These are phyloP conservation scores for Pluvianellus socialis DNA, from an alignment of 2,113 vertebrate species.

Conservation along the genomic window DNA sequence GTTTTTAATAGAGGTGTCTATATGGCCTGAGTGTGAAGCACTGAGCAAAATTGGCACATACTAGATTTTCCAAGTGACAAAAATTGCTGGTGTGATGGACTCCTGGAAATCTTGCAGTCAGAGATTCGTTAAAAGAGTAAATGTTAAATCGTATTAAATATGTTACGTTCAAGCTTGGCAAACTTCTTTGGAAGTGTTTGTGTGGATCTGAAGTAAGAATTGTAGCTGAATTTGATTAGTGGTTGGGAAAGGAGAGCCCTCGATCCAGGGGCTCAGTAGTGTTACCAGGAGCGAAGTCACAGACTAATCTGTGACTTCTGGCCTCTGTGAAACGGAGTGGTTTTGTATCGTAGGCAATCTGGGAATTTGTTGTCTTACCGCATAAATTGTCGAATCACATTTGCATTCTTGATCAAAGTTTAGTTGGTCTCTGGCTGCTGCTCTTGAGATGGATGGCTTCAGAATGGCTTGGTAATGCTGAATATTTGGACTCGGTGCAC, in stretches of 20 bases:
- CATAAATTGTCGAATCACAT: neutral
- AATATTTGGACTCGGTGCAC: neutral
- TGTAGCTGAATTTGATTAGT: neutral
- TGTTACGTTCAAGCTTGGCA: neutral
- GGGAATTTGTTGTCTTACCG: neutral
- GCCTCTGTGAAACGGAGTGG: neutral
- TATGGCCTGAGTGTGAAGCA: neutral
- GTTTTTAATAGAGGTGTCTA: neutral
- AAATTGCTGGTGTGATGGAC: neutral
- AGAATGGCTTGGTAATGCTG: neutral
- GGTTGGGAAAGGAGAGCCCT: neutral
- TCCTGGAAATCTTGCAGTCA: neutral
- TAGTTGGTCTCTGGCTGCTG: slow-evolving; percentile 61
- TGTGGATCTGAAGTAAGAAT: slow-evolving; percentile 9
- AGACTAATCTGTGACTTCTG: neutral
- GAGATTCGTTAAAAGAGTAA: neutral
- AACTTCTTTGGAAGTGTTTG: neutral
- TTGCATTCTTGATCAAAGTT: neutral
- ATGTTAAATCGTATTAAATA: accelerated
- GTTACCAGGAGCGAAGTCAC: neutral
- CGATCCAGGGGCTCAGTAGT: neutral
- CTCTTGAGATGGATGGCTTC: slow-evolving; percentile 59
- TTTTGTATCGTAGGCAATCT: neutral
- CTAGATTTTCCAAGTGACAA: neutral
- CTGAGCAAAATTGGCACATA: neutral